Conservation (phyloP, 2,888 invertebrate species). For the Crocallis elinguaria region DNA sequence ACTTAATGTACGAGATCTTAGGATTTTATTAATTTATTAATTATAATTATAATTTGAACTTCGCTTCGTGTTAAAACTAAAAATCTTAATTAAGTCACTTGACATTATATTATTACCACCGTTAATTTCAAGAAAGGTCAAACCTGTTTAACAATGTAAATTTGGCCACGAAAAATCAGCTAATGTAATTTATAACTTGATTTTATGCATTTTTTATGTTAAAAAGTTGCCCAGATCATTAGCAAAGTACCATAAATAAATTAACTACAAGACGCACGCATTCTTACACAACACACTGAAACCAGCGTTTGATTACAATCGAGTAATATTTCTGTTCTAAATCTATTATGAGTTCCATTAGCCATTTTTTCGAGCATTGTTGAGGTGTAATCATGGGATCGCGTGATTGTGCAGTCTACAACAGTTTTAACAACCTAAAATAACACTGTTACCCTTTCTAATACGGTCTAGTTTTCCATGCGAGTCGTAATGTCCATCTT, state of each 20-base stretch:
- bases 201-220: constrained; percentile 14
- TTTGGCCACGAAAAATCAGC: no score
- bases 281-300: constrained; percentile 16
- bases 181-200: constrained; percentile 20
- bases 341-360: constrained; percentile 57
- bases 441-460: background rate
- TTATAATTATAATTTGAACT: no score
- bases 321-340: constrained; percentile 49
- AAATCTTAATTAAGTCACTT: no score
- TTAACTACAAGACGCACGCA: constrained; percentile 25
- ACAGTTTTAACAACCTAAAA: constrained; percentile 11
- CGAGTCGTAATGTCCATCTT: constrained; percentile 18
- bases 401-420: constrained; percentile 38
- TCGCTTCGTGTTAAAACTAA: no score
- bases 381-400: constrained; percentile 42
- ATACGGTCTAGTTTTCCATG: constrained; percentile 1
- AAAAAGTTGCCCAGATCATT: constrained; percentile 15
- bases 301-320: constrained; percentile 34
- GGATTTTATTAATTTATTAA: no score
- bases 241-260: constrained; percentile 19
- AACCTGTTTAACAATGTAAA: no score
- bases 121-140: no score
- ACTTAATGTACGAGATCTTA: no score
- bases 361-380: constrained; percentile 43
- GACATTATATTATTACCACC: no score